phyloP scores from a whole-genome alignment of 2,113 vertebrate species.

The Telmatochromis bifrenatus region DNA sequence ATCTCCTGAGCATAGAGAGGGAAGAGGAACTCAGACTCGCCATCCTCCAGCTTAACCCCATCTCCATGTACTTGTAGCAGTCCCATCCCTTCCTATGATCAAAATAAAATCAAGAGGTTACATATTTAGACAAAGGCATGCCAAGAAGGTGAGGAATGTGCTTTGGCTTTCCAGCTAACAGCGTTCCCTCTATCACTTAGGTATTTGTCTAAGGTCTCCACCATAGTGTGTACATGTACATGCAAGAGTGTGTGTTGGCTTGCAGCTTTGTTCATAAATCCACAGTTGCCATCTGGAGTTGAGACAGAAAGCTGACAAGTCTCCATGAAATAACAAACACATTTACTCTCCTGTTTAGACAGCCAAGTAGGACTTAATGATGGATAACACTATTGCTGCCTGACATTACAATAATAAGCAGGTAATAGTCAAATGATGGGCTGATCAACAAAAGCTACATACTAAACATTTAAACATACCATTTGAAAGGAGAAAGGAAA shows the following conservation, averaged over 20 bases:
- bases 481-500: not conserved
- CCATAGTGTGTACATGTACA: not conserved
- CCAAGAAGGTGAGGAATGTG: not conserved
- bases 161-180: not conserved
- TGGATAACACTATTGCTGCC: not conserved
- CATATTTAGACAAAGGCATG: not conserved
- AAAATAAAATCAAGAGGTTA: not conserved
- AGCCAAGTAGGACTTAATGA: not conserved
- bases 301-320: slow-evolving; percentile 17
- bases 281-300: slow-evolving; percentile 26
- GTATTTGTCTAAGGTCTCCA: not conserved
- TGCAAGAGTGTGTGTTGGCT: not conserved
- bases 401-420: not conserved
- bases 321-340: slow-evolving; percentile 1
- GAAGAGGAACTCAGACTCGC: slow-evolving; percentile 92
- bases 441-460: not conserved
- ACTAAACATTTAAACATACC: not conserved
- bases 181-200: not conserved
- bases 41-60: slow-evolving; percentile 88
- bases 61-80: slow-evolving; percentile 80
- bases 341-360: not conserved
- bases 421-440: not conserved
- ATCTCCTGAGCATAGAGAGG: slow-evolving; percentile 92
- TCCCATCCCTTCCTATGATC: slow-evolving; percentile 87
- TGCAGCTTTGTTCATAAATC: slow-evolving; percentile 22